Evolutionary conservation across 2,888 invertebrate species (phyloP), one percentile per base, ranked within the genome.

Genomic region (Didymodactylos carnosus): DNA sequence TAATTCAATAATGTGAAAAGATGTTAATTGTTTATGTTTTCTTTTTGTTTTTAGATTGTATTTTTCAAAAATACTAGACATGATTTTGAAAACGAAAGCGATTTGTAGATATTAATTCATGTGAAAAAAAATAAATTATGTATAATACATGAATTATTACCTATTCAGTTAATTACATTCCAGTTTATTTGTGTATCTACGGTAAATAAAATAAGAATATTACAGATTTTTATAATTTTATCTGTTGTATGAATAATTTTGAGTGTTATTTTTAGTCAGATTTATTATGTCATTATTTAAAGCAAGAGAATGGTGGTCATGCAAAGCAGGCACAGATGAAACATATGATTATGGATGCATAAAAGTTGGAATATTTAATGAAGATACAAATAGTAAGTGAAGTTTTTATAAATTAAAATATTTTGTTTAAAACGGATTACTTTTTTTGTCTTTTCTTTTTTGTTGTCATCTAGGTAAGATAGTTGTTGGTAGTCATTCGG

Each of bases 261-360:
- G 35, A 62, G 4, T 29, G 10, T 51, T 10, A 35, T 62, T 70
- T 70, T 40, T 70, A 40, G n/a, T 35, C 14, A 49, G 25, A 29
- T 39, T 16, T 51, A 10, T 73, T 35, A 95, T 95, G 95, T 94
- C 94, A 4, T 85, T 95, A 79, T 95, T 95, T 81, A 92, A 91
- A 86, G 88, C 90, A 14, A 88, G 91, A 80, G 89, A 90, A 79
- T 91, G 91, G 88, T 95, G 94, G 93, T 87, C 88, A 25, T 88
- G 89, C 19, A 86, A 87, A 72, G 89, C 88, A 79, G 88, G 88
- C 25, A 86, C 85, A 71, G 85, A 86, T 53, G 88, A 88, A 81
- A 84, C 84, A 77, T 88, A 88, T 83, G 88, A 89, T 77, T 77
- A 80, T 73, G 83, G 84, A 70, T 85, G 84, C 73, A 77, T 87